Evolutionary conservation across 2,113 vertebrate genomes (phyloP).

Genomic region (Chunga burmeisteri): DNA sequence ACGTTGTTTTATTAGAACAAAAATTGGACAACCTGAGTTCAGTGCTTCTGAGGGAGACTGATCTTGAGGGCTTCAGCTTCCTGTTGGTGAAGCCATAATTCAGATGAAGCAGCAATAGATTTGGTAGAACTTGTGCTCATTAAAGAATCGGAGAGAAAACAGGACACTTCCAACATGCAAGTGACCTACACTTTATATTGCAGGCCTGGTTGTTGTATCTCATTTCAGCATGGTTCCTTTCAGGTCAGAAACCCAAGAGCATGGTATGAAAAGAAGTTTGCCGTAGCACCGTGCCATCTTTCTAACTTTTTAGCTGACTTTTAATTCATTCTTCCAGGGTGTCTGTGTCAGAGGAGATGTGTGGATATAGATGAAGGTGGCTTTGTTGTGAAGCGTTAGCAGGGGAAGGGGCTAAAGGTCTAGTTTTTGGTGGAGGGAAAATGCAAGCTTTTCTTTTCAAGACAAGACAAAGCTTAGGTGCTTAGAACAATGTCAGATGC

Average conservation of each 20-base stretch:
- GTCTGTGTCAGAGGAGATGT: neutral
- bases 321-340: neutral
- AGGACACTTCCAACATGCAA: rapidly evolving
- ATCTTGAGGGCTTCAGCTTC: neutral
- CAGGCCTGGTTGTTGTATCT: neutral
- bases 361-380: neutral
- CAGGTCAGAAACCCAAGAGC: neutral
- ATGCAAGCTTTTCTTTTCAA: neutral
- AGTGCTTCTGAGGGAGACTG: neutral
- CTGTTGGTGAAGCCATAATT: neutral
- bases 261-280: neutral
- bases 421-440: neutral
- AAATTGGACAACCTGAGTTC: neutral
- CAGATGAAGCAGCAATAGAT: neutral
- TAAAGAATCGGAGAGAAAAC: neutral
- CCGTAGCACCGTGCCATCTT: neutral
- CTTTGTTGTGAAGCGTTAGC: neutral
- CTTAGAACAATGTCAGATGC: neutral
- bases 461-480: neutral
- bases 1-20: neutral
- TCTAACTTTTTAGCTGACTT: neutral
- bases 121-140: neutral
- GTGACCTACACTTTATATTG: neutral
- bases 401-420: neutral
- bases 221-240: neutral